Conservation (phyloP, 2,113 vertebrate genomes). For the Phyllostomus discolor region DNA sequence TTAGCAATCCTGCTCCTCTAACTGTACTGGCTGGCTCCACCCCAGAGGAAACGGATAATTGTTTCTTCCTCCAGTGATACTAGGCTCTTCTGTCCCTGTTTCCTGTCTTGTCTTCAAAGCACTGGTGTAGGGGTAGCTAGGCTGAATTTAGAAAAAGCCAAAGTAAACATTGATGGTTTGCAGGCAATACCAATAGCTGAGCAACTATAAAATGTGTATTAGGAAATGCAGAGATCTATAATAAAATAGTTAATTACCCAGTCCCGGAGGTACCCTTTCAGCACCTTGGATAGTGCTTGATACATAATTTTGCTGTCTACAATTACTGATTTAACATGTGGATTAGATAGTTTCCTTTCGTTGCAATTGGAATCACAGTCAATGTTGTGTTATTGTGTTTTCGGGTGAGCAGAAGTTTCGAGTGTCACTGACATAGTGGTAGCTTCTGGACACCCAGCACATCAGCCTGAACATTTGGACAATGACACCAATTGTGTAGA, state of each 20-base stretch:
- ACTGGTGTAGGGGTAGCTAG: neutral
- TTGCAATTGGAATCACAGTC: neutral
- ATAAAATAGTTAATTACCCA: neutral
- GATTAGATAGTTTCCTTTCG: neutral
- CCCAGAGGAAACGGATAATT: neutral
- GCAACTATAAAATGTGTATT: neutral
- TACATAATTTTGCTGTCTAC: neutral
- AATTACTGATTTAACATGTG: neutral
- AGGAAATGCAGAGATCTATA: neutral
- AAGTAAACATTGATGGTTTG: neutral
- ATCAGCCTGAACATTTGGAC: neutral
- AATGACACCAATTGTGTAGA: neutral
- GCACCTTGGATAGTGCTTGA: neutral
- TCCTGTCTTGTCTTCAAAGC: neutral
- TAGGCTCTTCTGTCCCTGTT: neutral
- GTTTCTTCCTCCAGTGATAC: neutral
- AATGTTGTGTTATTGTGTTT: neutral
- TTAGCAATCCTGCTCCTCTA: neutral
- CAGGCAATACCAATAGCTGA: neutral
- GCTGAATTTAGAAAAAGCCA: neutral
- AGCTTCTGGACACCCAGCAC: neutral
- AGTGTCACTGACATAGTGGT: neutral
- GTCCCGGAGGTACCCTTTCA: neutral
- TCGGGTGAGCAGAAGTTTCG: neutral
- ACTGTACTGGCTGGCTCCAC: neutral